Percentiles rank a stretch among this genome's conserved stretches.
phyloP scores from a whole-genome alignment of 2,113 vertebrate genomes.

The Alligator mississippiensis region DNA sequence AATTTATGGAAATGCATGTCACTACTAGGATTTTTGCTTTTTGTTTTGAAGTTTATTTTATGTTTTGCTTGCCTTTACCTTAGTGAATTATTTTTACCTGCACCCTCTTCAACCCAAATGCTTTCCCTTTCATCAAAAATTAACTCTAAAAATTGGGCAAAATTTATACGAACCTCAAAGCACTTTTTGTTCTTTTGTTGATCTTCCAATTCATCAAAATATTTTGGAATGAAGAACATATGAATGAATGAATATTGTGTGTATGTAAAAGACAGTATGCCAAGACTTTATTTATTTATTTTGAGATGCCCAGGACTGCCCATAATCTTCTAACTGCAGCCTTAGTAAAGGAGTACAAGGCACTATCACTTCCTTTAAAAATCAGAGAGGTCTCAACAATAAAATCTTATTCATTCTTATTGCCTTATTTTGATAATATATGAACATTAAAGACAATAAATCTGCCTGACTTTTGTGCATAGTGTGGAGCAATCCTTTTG shows the following conservation, averaged over 20 bases:
- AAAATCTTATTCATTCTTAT: not conserved
- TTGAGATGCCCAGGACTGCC: not conserved
- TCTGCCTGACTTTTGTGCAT: not conserved
- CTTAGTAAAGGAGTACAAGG: not conserved
- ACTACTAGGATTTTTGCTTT: not conserved
- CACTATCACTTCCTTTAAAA: not conserved
- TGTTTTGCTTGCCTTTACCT: not conserved
- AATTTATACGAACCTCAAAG: no score
- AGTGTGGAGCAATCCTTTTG: not conserved
- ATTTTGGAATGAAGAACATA: no score
- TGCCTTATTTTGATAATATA: not conserved
- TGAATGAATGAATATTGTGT: no score
- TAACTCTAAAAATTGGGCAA: no score
- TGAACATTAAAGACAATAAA: not conserved
- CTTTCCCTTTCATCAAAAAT: not conserved
- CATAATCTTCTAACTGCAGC: not conserved
- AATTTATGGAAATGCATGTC: slow-evolving; percentile 6
- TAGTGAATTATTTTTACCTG: not conserved
- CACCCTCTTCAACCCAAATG: not conserved
- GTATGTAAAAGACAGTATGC: no score
- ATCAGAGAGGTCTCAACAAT: not conserved
- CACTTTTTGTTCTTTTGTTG: not conserved
- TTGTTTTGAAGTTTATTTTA: not conserved
- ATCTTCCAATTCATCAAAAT: not conserved
- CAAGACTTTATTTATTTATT: not conserved